Evolutionary conservation across 1,140 invertebrate genomes (phyloP).

Genomic region (Leptopilina boulardi): DNA sequence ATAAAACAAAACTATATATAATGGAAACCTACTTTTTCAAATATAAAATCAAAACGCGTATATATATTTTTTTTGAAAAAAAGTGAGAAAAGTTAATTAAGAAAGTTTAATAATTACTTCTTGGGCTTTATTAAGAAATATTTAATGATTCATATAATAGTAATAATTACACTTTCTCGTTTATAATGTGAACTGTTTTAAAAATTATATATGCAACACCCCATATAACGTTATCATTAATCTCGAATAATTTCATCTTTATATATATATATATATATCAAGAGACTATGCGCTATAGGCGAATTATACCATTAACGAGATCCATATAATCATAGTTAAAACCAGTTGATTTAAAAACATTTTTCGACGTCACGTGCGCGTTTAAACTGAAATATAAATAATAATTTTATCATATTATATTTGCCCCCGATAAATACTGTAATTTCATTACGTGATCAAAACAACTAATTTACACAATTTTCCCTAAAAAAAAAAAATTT

Average conservation of each 20-base stretch:
- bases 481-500: neutral
- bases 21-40: too few species aligned
- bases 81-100: neutral
- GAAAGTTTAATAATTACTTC: neutral
- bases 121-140: neutral
- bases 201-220: neutral
- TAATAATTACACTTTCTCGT: conserved; percentile 4
- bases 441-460: conserved; percentile 17
- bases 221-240: conserved; percentile 8
- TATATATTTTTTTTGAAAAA: neutral
- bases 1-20: too few species aligned
- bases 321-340: neutral
- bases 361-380: neutral
- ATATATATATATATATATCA: neutral
- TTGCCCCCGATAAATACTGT: conserved; percentile 1
- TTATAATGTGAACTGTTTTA: neutral
- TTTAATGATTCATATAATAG: conserved; percentile 4
- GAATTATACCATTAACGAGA: conserved; percentile 8
- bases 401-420: conserved; percentile 6
- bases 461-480: neutral
- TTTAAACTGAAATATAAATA: conserved; percentile 2
- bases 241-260: conserved; percentile 14
- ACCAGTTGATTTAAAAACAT: neutral
- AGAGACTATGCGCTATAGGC: neutral
- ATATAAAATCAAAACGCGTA: too few species aligned